A percentile compares a stretch with the other conserved stretches of the same genome.
Evolutionary conservation across 1,140 invertebrate species (phyloP).

Genomic region (Stegodyphus dumicola): DNA sequence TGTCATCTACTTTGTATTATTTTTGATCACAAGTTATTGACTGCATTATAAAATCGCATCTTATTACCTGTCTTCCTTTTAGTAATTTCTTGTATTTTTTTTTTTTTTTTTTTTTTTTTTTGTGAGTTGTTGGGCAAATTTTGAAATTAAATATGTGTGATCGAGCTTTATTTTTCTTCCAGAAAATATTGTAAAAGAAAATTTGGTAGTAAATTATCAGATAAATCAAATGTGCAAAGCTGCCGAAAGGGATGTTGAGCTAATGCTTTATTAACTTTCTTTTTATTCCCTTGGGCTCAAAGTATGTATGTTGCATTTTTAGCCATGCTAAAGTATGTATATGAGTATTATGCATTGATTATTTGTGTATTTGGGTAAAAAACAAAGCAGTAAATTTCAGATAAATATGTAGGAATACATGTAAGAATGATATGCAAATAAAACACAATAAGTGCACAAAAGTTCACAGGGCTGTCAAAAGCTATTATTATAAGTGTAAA

Average conservation of each 20-base stretch:
- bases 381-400: neutral
- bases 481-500: too few relatives aligned
- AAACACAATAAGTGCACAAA: too few relatives aligned
- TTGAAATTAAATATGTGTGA: neutral
- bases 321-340: neutral
- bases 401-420: neutral
- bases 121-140: rapidly evolving
- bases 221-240: neutral
- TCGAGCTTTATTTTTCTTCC: neutral
- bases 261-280: neutral
- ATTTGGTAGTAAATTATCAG: neutral
- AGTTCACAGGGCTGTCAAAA: too few relatives aligned
- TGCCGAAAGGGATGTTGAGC: neutral
- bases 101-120: neutral
- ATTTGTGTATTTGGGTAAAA: neutral
- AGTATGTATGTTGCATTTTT: neutral
- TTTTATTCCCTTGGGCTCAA: neutral
- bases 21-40: too few relatives aligned
- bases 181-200: too few relatives aligned
- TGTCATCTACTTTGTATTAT: too few relatives aligned
- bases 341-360: neutral
- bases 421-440: too few relatives aligned
- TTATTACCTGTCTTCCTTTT: neutral
- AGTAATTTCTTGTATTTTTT: neutral
- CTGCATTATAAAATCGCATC: too few relatives aligned